phyloP scores from a whole-genome alignment of 1,140 invertebrate species.

The Metopolophium dirhodum region DNA sequence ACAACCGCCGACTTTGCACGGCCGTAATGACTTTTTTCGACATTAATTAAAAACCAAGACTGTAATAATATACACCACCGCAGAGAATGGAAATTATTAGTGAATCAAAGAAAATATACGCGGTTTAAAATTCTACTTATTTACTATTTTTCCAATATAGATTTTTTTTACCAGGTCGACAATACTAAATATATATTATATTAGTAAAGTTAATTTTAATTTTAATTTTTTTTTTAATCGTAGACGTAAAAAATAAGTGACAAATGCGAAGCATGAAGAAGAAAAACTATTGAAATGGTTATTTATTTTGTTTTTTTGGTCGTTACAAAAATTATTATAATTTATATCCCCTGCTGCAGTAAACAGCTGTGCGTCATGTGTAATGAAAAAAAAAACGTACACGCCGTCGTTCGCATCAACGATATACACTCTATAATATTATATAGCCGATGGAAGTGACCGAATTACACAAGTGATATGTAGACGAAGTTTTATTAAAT shows the following conservation, averaged over 20 bases:
- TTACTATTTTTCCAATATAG: not conserved
- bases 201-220: not conserved
- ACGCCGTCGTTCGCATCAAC: not conserved
- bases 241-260: not conserved
- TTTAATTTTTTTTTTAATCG: not conserved
- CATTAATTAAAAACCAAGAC: not conserved
- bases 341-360: not conserved
- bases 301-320: not conserved
- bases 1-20: not conserved
- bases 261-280: not conserved
- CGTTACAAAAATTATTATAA: conserved; percentile 17
- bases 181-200: conserved; percentile 3
- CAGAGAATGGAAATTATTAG: not conserved
- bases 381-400: not conserved
- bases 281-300: not conserved
- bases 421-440: not conserved
- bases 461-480: conserved; percentile 3
- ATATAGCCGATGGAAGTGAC: not conserved
- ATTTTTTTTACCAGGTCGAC: not conserved
- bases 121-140: not conserved
- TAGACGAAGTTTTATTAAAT: not conserved
- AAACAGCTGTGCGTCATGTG: conserved; percentile 12
- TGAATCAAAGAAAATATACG: not conserved
- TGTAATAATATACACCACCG: not conserved
- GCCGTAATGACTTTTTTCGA: not conserved